phyloP scores from a whole-genome alignment of 30 jellyfish, hydroid and myxozoan species.

The Cassiopea xamachana region DNA sequence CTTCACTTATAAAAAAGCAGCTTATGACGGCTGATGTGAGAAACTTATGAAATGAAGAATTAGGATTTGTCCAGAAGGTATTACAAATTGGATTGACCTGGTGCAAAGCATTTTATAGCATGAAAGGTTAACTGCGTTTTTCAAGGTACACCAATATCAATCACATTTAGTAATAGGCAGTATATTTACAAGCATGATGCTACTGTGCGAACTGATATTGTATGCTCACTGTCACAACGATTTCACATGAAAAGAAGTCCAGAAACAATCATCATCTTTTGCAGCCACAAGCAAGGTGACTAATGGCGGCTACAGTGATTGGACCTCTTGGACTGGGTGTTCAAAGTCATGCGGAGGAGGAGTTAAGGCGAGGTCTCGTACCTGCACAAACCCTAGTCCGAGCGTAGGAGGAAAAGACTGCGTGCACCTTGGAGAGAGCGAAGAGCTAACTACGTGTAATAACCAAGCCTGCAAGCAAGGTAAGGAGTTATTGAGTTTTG shows the following conservation, averaged over 20 bases:
- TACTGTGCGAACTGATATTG: no score
- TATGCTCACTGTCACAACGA: neutral
- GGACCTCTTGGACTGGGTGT: constrained; percentile 86
- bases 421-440: constrained; percentile 72
- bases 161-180: no score
- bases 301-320: constrained; percentile 86
- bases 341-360: constrained; percentile 92
- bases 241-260: neutral
- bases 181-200: no score
- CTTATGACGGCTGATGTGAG: no score
- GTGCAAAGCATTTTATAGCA: no score
- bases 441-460: constrained; percentile 61
- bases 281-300: neutral
- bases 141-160: no score
- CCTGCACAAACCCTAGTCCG: constrained; percentile 92
- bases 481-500: constrained; percentile 21
- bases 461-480: constrained; percentile 77
- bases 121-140: no score
- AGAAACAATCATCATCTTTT: no score
- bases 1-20: no score
- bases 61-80: no score
- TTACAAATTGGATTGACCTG: no score
- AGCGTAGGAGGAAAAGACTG: constrained; percentile 85
- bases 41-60: no score
- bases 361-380: constrained; percentile 49